Evolutionary conservation across 2,113 vertebrate genomes (phyloP), one percentile per base, ranked within the genome.

Genomic region (Gobiocypris rarus): DNA sequence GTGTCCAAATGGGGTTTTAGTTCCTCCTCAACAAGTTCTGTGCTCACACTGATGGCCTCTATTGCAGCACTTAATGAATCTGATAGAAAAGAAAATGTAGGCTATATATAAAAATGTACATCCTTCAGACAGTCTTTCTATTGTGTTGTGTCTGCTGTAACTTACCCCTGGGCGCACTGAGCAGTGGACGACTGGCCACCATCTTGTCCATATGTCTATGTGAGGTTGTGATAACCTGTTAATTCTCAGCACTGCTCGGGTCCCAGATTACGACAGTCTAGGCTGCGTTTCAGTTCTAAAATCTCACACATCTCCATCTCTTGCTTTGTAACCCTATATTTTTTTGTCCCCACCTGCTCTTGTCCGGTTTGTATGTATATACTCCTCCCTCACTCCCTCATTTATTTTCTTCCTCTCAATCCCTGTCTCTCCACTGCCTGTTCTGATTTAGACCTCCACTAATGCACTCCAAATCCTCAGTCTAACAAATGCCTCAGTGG

Each of bases 1-100:
- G 92, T 93, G 86, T 92, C 90, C 87, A 95, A 85, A 4, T 94
- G 92, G 4, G 93, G 93, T 70, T 86, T 89, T 0, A 94, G 91
- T 76, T 94, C 94, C 7, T 92, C 87, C 63, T 92, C 93, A 1
- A 91, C 88, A 71, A 92, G 90, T 17, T 94, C 93, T 81, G 93
- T 63, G 38, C 94, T 93, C 1, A 95, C 92, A 54, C 93, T 89
- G 89, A 94, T 92, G 4, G 93, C 82, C 0, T 91, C 92, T 45
- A 95, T 69, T 0, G 93, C 93, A n/a, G 90, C 86, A 86, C 90
- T 91, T 74, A 94, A 80, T 73, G 91, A 89, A 28, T 93, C 93
- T 94, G 86, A 4, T 26, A 81, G 10, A 61, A 58, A 54, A 61
- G 13, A 50, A 31, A 9, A 19, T 4, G 13, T 67, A n/a, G n/a